phyloP scores from a whole-genome alignment of 2,113 vertebrate species.

The Lophochroa leadbeateri region DNA sequence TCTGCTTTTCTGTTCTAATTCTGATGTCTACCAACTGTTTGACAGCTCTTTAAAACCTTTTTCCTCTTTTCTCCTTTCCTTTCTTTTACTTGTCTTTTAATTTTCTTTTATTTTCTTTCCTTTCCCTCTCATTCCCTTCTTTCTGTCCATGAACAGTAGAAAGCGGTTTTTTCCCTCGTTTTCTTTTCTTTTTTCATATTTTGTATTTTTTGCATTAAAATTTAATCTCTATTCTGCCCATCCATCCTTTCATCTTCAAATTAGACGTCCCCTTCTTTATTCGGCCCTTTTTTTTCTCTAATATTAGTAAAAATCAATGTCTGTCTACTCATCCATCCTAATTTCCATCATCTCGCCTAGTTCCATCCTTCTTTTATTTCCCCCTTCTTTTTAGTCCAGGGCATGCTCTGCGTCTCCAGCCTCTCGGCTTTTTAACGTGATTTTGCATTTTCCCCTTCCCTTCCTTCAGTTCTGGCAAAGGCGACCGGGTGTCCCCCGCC shows the following conservation, averaged over 20 bases:
- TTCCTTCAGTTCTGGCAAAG: neutral
- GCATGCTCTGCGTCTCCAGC: accelerated
- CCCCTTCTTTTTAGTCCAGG: neutral
- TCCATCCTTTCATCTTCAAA: neutral
- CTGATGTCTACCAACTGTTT: conserved; percentile 13
- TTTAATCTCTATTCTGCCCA: neutral
- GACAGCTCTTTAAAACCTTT: conserved; percentile 4
- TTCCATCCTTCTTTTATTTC: neutral
- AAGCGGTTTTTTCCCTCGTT: neutral
- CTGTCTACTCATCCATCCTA: neutral
- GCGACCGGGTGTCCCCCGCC: accelerated
- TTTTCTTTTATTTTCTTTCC: neutral
- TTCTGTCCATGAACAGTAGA: neutral
- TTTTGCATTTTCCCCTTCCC: neutral
- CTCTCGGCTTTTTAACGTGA: neutral
- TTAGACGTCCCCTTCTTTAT: neutral
- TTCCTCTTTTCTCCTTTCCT: neutral
- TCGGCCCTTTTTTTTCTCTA: neutral
- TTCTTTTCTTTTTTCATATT: neutral
- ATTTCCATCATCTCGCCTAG: neutral
- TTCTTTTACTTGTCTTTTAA: neutral
- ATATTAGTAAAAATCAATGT: neutral
- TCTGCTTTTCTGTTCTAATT: conserved; percentile 33
- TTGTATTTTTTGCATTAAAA: neutral
- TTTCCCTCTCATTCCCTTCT: neutral